phyloP scores from a whole-genome alignment of 2,113 vertebrate genomes.

The Zosterops borbonicus region DNA sequence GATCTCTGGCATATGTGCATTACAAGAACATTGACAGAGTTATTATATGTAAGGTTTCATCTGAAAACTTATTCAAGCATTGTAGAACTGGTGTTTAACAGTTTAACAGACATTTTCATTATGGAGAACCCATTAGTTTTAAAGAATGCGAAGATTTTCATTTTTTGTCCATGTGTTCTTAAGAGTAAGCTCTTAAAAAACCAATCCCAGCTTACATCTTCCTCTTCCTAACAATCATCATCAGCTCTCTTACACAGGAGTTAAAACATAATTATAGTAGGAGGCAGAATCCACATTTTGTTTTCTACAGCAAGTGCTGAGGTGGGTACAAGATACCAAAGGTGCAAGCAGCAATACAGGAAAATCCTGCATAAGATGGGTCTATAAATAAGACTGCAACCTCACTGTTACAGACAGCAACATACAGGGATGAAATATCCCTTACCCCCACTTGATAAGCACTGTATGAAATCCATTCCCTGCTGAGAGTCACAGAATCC shows the following conservation, averaged over 20 bases:
- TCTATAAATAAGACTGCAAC: constrained; percentile 6
- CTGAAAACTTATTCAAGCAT: background rate
- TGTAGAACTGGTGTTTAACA: background rate
- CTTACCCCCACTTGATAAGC: background rate
- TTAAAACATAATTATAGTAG: background rate
- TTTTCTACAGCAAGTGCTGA: background rate
- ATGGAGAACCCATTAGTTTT: background rate
- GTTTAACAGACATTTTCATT: background rate
- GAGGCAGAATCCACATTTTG: background rate
- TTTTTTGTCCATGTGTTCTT: rapidly evolving
- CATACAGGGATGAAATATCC: background rate
- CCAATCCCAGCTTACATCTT: background rate
- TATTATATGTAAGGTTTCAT: background rate
- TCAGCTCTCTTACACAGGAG: background rate
- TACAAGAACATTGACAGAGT: background rate
- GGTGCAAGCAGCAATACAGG: background rate
- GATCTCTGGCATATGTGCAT: background rate
- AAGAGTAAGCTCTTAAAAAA: background rate
- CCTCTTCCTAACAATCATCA: background rate
- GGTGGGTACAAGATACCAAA: background rate
- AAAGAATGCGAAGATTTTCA: background rate
- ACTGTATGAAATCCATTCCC: background rate
- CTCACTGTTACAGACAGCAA: background rate
- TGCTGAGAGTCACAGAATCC: background rate
- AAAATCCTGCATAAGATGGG: background rate